Base-by-base conservation (phyloP, 2,113 vertebrate genomes). In the Willisornis vidua region DNA sequence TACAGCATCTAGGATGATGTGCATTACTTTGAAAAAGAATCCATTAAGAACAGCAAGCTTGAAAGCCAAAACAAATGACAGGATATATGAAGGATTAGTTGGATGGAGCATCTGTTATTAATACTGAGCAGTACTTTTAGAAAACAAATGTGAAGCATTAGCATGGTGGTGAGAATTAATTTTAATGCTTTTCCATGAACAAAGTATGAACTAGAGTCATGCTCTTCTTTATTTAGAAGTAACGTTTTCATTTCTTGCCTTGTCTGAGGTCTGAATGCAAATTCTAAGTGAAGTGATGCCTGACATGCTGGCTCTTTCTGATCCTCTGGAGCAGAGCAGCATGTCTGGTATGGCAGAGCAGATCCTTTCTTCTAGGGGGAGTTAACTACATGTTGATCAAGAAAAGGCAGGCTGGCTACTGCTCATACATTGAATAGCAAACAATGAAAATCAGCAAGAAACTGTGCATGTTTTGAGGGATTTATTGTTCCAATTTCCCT, bases 11-110 rank as follows among this genome's bases (percentile, higher is more conserved):
- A 66, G 4, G 10, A 31, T 12, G 19, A 70, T 67, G 45, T 81
- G 72, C 41, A 37, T 81, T 80, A 57, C 67, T 92, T 87, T 76
- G 61, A 74, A 79, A 92, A 94, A 92, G 48, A 87, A 58, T 62
- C 90, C 86, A 92, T 93, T 94, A 92, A 80, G 67, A 89, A 43
- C 48, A 90, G 66, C 58, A 78, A 90, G 73, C 83, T 58, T 93
- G 83, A 95, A 93, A 96, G 73, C 66, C 88, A 78, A 79, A 95
- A 80, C 61, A 95, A 96, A 93, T 85, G 70, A 74, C 92, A 96
- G 94, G 83, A 90, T 94, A 84, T 48, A 55, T 90, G 77, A 97
- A 90, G 70, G 73, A 90, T 95, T 78, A 92, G 66, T 59, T 93
- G 49, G 77, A 59, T 49, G 59, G 39, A 94, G 63, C 86, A 89